Evolutionary conservation across 2,113 vertebrate genomes (phyloP).

Genomic region (Camelus bactrianus): DNA sequence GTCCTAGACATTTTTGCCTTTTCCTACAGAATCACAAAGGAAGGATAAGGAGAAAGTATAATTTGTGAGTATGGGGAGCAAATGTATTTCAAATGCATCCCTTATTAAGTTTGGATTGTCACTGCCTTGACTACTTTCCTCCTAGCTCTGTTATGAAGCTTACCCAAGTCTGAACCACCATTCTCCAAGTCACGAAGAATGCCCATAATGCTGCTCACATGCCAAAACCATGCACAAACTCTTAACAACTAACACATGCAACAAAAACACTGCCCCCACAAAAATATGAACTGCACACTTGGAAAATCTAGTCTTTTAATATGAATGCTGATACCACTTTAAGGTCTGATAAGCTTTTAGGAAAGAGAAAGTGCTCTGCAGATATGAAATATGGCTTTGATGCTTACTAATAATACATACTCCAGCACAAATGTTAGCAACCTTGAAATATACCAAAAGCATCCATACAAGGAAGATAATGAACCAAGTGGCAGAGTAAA

Average conservation of each 20-base stretch:
- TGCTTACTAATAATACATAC: slow-evolving; percentile 19
- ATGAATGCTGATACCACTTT: neutral
- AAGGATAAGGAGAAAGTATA: neutral
- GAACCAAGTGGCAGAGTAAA: neutral
- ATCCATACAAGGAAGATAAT: neutral
- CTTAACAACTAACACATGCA: neutral
- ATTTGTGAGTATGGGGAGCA: neutral
- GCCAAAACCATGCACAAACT: slow-evolving; percentile 8
- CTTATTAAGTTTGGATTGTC: neutral
- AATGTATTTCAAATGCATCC: neutral
- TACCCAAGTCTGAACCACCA: neutral
- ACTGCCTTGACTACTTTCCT: neutral
- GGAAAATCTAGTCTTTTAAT: slow-evolving; percentile 29
- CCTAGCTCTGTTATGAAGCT: neutral
- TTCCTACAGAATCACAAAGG: slow-evolving; percentile 25
- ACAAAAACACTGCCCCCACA: neutral
- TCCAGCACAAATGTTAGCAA: slow-evolving; percentile 18
- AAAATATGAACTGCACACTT: neutral
- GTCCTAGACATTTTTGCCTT: neutral
- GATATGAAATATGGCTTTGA: slow-evolving; percentile 10
- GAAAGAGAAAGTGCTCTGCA: slow-evolving; percentile 30
- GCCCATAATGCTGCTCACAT: neutral
- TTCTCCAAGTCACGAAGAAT: neutral
- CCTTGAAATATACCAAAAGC: slow-evolving; percentile 2
- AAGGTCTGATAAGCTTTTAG: neutral